Base-by-base conservation (phyloP, 23 tunicate genomes). In the Phallusia fumigata region DNA sequence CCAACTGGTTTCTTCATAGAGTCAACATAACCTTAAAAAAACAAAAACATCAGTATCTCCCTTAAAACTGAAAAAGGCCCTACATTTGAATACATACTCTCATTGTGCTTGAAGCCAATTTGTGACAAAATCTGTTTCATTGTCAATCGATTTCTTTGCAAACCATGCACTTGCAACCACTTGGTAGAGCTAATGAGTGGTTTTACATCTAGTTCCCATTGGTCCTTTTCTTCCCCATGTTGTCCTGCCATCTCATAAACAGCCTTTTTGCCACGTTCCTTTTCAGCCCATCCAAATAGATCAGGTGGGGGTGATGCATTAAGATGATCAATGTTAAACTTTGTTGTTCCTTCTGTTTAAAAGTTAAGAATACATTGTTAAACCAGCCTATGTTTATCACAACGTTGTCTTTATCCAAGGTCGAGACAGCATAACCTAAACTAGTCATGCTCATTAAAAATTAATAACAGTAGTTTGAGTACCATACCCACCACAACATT, bases 91-190 rank as follows among this genome's bases (percentile, higher is more conserved):
- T 10, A 32, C 35, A 77, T 76, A 88, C 92, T 76, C 65, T 83
- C 87, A 49, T 35, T 78, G 34, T 88, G 92, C 52, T 88, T 88
- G 31, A 88, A 88, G 13, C 92, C 92, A 78, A 88, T 83, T 22
- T 84, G 83, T 12, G 92, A 77, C 75, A 88, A 52, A 33, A 88
- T 88, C 58, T 88, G 92, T 21, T 65, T 83, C 92, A 88, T 88
- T 24, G 87, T 73, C 80, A 88, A 77, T 53, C 93, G 88, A 65
- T 89, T 94, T 24, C 98, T 77, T 33, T 86, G 84, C 74, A 94
- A 53, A 10, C 98, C 98, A 65, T 94, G 94, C n/a, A 83, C 74
- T 83, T 89, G 78, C 81, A 94, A 65, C 98, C 98, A 94, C 65
- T 85, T 89, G 78, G 76, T 80, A 65, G 98, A 89, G 85, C 94